A percentile compares a stretch with the other conserved stretches of the same genome.
phyloP scores from a whole-genome alignment of 30 jellyfish, hydroid and myxozoan species.

The Aurelia aurita complex sp. Pacific region DNA sequence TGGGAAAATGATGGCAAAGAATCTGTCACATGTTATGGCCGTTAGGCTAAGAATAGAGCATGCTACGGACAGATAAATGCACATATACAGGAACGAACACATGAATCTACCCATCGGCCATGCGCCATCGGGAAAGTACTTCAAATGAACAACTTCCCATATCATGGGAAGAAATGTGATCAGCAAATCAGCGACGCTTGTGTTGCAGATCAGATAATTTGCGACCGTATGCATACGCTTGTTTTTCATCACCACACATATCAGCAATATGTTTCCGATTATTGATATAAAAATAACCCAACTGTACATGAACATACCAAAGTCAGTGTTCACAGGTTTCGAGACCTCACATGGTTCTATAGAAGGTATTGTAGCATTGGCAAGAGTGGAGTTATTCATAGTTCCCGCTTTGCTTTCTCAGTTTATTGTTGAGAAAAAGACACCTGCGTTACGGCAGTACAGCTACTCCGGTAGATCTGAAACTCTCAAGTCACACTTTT shows the following conservation, averaged over 20 bases:
- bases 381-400: conserved; percentile 9
- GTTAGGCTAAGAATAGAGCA: conserved; percentile 75
- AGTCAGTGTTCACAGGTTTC: conserved; percentile 3
- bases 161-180: conserved; percentile 80
- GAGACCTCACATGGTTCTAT: conserved; percentile 11
- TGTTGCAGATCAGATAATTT: conserved; percentile 73
- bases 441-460: too few species aligned
- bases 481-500: too few species aligned
- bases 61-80: conserved; percentile 83
- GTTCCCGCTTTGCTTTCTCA: too few species aligned
- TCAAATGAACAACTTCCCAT: conserved; percentile 73
- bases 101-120: conserved; percentile 87
- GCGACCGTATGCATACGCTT: conserved; percentile 79
- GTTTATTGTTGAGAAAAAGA: too few species aligned
- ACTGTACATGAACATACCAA: conserved; percentile 28
- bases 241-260: conserved; percentile 54
- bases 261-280: conserved; percentile 69
- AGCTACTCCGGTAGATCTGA: too few species aligned
- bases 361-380: neutral
- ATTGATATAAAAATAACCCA: conserved; percentile 57
- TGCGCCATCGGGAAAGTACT: conserved; percentile 53
- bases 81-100: conserved; percentile 65
- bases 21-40: conserved; percentile 79
- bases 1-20: conserved; percentile 77
- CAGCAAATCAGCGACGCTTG: conserved; percentile 80